A percentile compares a stretch with the other conserved stretches of the same genome.
Conservation (phyloP, 2,888 invertebrate species). For the Lasioglossum calceatum region DNA sequence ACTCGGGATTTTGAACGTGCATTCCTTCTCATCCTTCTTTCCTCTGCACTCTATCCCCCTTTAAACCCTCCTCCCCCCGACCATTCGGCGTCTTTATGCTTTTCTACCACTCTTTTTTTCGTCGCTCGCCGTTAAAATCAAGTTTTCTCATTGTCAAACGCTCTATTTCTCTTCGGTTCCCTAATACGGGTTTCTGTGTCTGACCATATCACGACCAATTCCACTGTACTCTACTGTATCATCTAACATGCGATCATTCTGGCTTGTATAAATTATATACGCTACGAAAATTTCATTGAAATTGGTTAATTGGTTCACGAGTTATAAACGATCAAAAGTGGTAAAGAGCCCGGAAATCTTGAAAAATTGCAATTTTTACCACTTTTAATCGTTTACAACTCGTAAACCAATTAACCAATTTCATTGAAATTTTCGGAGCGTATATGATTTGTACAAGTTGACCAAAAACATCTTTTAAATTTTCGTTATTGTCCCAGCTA, state of each 20-base stretch:
- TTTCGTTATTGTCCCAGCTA: no score
- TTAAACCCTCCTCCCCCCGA: neutral
- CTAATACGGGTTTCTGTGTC: neutral
- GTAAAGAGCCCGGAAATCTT: no score
- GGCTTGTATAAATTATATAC: neutral
- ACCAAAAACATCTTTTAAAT: no score
- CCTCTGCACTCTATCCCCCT: slow-evolving; percentile 35
- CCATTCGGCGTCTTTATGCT: slow-evolving; percentile 33
- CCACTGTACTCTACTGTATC: neutral
- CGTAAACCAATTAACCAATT: no score
- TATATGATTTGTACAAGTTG: no score
- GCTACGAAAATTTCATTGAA: no score
- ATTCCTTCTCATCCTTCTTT: slow-evolving; percentile 64
- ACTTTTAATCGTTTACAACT: no score
- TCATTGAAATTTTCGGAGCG: no score
- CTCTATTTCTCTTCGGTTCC: neutral
- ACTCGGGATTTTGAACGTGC: slow-evolving; percentile 77
- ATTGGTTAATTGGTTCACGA: no score
- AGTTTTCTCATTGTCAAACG: slow-evolving; percentile 48
- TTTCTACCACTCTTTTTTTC: slow-evolving; percentile 27
- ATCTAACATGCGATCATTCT: neutral
- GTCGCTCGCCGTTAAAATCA: slow-evolving; percentile 62
- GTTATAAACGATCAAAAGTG: no score
- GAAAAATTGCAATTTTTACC: no score
- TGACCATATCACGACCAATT: slow-evolving; percentile 1